Evolutionary conservation across 2,888 invertebrate genomes (phyloP).

Genomic region (Trachelus troglodyta): DNA sequence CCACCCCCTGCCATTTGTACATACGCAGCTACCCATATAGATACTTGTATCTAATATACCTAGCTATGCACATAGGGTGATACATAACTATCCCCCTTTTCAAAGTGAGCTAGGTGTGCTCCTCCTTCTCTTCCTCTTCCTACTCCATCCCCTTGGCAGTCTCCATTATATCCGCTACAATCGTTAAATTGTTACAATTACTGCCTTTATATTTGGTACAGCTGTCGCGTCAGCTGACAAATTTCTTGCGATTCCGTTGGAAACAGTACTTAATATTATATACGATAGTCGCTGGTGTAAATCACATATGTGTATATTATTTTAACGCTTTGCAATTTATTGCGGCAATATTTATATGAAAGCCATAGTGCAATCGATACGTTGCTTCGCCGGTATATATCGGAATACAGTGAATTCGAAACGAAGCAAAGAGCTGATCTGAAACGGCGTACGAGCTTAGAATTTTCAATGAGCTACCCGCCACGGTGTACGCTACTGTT

Average conservation of each 20-base stretch:
- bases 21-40: neutral
- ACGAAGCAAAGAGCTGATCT: neutral
- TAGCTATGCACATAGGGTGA: neutral
- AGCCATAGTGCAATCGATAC: neutral
- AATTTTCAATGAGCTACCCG: neutral
- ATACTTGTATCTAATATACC: neutral
- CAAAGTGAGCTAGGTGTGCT: neutral
- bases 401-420: neutral
- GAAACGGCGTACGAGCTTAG: neutral
- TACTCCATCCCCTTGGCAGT: constrained; percentile 10
- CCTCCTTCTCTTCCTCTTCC: neutral
- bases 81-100: neutral
- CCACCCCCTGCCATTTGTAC: neutral
- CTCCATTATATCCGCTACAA: constrained; percentile 35
- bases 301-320: neutral
- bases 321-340: neutral
- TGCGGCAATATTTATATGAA: neutral
- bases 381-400: neutral
- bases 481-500: neutral
- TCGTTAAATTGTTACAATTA: constrained; percentile 54
- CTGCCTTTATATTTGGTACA: constrained; percentile 35
- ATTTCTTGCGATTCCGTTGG: constrained; percentile 28
- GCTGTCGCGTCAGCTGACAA: constrained; percentile 50
- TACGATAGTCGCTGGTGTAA: neutral
- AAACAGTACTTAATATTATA: neutral